Evolutionary conservation across 1,140 invertebrate genomes (phyloP).

Genomic region (Stenopsyche tienmushanensis): DNA sequence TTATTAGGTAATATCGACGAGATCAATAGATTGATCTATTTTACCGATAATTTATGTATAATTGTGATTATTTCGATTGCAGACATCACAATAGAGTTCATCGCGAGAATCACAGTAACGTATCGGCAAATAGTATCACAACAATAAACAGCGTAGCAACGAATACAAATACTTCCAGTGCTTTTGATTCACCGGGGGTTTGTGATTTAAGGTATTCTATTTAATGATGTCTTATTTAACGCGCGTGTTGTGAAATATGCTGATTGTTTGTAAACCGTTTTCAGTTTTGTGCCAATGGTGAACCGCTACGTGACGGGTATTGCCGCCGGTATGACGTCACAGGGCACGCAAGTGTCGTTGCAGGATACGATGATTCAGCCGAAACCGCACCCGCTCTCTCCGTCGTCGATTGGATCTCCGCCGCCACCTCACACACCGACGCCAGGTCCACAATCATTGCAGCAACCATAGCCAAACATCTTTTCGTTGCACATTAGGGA

Average conservation of each 20-base stretch:
- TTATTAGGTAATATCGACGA: slow-evolving; percentile 58
- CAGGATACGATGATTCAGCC: slow-evolving; percentile 50
- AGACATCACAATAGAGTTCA: slow-evolving; percentile 70
- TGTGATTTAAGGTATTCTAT: slow-evolving; percentile 53
- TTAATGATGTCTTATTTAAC: slow-evolving; percentile 1
- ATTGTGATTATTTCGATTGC: slow-evolving; percentile 20
- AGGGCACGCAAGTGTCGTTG: slow-evolving; percentile 55
- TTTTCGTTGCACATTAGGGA: neutral
- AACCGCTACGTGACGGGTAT: slow-evolving; percentile 48
- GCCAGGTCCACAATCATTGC: slow-evolving; percentile 43
- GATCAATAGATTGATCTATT: neutral
- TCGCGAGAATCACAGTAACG: slow-evolving; percentile 59
- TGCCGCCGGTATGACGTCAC: slow-evolving; percentile 48
- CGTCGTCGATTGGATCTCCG: slow-evolving; percentile 53
- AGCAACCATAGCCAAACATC: slow-evolving; percentile 9
- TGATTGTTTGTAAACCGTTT: slow-evolving; percentile 36
- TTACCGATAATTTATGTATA: neutral
- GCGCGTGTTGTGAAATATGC: neutral
- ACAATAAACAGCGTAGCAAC: slow-evolving; percentile 51
- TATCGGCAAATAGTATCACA: slow-evolving; percentile 55
- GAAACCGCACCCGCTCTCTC: slow-evolving; percentile 48
- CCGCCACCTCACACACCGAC: slow-evolving; percentile 54
- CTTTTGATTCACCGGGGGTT: slow-evolving; percentile 53
- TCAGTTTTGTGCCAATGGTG: slow-evolving; percentile 55
- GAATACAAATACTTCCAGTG: slow-evolving; percentile 49